Evolutionary conservation across 2,888 invertebrate genomes (phyloP).

Genomic region (Zeuzera pyrina): DNA sequence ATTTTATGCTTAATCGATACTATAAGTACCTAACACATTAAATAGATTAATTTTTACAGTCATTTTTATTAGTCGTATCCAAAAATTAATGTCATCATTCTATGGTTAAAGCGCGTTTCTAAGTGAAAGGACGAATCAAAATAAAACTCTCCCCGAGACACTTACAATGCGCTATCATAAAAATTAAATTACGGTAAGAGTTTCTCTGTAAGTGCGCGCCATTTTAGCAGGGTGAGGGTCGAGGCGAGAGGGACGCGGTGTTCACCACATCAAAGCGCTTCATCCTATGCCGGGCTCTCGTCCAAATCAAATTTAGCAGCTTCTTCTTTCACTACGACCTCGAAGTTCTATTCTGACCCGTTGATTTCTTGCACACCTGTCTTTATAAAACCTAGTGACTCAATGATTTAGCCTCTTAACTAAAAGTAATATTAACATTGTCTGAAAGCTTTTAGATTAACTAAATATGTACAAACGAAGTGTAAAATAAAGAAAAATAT

Average conservation of each 20-base stretch:
- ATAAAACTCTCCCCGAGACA: conserved; percentile 51
- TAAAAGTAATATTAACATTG: neutral
- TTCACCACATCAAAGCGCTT: conserved; percentile 62
- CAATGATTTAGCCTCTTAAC: neutral
- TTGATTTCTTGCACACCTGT: conserved; percentile 21
- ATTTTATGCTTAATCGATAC: too few species aligned
- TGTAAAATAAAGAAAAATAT: conserved; percentile 22
- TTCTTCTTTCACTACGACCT: conserved; percentile 53
- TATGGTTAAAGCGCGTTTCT: conserved; percentile 21
- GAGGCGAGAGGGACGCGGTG: conserved; percentile 26
- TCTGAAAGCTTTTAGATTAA: neutral
- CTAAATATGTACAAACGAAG: conserved; percentile 9
- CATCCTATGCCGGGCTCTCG: conserved; percentile 44
- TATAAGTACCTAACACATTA: too few species aligned
- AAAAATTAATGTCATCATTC: conserved; percentile 1
- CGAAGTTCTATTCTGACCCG: conserved; percentile 32
- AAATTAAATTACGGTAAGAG: conserved; percentile 69
- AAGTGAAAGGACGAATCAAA: conserved; percentile 39
- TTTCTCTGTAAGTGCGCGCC: conserved; percentile 64
- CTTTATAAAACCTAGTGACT: conserved; percentile 6
- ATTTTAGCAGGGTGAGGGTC: conserved; percentile 41
- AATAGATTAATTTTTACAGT: conserved; percentile 6
- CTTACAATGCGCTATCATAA: conserved; percentile 69
- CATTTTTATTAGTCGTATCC: conserved; percentile 3
- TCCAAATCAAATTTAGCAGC: conserved; percentile 66